Base-by-base conservation (phyloP, 2,797 vertebrate species). In the Pseudochromis fuscus region DNA sequence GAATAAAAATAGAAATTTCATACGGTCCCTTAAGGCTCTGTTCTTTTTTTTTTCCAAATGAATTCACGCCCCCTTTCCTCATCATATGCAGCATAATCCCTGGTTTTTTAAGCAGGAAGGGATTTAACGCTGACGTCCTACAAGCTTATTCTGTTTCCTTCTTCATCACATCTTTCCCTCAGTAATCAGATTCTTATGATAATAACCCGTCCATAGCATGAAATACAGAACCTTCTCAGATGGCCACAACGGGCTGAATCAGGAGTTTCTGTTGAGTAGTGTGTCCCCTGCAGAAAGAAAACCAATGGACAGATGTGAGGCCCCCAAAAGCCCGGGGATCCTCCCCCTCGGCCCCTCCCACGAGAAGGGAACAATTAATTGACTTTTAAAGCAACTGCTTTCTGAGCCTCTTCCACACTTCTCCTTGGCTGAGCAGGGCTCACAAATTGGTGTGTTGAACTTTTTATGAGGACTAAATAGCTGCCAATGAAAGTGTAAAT, bases 401-500 rank as follows among this genome's bases (percentile, higher is more conserved):
- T 90, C 82, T 86, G 76, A 64, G 79, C 69, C 82, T 64, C 48
- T 82, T 87, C 81, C 87, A 71, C 86, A 81, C 88, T 92, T 94
- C 92, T 92, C 60, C 89, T 87, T 87, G 88, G 88, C 91, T 91
- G 85, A 92, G 91, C 92, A 91, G 85, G 79, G 87, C 85, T 93
- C 93, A 94, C 94, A 95, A 95, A 95, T 94, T 93, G 89, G 87
- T 89, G 84, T 87, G 92, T 92, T 93, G 88, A 92, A 92, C 91
- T 91, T 94, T 94, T 94, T 91, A 91, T 87, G 86, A 86, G 86
- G 76, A 92, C 86, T 94, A 94, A 94, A 95, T 92, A 90, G 92
- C 87, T 89, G 87, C 89, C 91, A 94, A 86, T 93, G 92, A 95
- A 95, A 94, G 92, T 90, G 86, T 94, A 94, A 94, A 93, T 92